Evolutionary conservation across 2,888 invertebrate genomes (phyloP).

Genomic region (Ornithoptera alexandrae): DNA sequence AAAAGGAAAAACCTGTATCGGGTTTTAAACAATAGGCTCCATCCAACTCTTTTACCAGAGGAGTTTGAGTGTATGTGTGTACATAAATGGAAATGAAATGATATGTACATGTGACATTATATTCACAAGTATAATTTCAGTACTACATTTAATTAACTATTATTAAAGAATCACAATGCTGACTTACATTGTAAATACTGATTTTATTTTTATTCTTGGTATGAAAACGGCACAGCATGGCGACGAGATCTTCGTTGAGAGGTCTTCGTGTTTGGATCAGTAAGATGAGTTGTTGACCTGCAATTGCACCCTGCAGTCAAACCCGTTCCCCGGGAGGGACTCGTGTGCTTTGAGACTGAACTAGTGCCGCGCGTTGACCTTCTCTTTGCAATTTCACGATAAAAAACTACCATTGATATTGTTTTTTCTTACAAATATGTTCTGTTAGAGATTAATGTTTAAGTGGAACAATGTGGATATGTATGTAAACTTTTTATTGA

Average conservation of each 20-base stretch:
- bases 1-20: conserved; percentile 1
- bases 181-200: not conserved
- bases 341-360: conserved; percentile 31
- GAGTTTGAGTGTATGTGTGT: no score
- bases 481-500: not conserved
- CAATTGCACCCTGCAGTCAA: conserved; percentile 62
- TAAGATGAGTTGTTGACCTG: conserved; percentile 70
- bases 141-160: not conserved
- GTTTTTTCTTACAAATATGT: not conserved
- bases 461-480: not conserved
- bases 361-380: conserved; percentile 37
- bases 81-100: not conserved
- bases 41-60: no score
- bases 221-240: conserved; percentile 38
- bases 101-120: not conserved
- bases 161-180: not conserved
- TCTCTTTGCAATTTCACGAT: conserved; percentile 40
- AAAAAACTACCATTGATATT: conserved; percentile 47
- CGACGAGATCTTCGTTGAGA: conserved; percentile 64
- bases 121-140: not conserved
- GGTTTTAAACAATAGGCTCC: not conserved
- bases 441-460: not conserved
- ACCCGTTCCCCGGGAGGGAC: conserved; percentile 59
- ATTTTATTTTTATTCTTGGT: not conserved
- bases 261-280: conserved; percentile 66